Base-by-base conservation (phyloP, 2,888 invertebrate species). In the Melinopterus prodromus region DNA sequence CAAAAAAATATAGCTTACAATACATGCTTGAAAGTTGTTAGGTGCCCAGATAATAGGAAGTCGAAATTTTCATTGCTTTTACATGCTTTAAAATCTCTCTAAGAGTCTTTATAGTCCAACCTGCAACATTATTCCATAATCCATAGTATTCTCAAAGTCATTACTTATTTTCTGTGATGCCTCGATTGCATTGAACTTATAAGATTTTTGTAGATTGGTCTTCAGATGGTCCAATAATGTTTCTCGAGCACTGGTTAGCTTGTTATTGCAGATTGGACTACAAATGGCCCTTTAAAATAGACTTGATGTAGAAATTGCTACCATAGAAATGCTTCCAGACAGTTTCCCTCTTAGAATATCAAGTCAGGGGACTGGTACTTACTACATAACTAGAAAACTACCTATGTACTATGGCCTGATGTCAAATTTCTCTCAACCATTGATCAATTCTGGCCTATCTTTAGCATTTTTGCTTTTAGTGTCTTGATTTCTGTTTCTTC, bases 401-500 rank as follows among this genome's bases (percentile, higher is more conserved):
- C 2, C 53, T 53, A 53, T 12, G 1, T 7, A 12, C 9, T 53
- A 53, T 12, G 53, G 53, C 53, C 7, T 53, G 9, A 53, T 53
- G 26, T 26, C 26, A 26, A 26, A 26, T 26, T 26, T 26, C 26
- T 26, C 26, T 26, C 26, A 26, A 26, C 26, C 26, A 2, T 26
- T 26, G 26, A 26, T 53, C 1, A 53, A 53, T 53, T 7, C 53
- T 7, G 9, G 53, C 53, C 53, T 3, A 53, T 53, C 53, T 26
- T 26, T 26, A 26, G 26, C 26, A 26, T 26, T 26, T 26, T 26
- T 53, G 53, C 53, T 53, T 53, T 53, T 53, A 53, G 53, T 53
- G 53, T 53, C 53, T 53, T 53, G 53, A 53, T 53, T 53, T 53
- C 53, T 53, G 53, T 53, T 53, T 53, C 53, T 53, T 53, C 53